Conservation (phyloP, 2,888 invertebrate species). For the Apoda limacodes region DNA sequence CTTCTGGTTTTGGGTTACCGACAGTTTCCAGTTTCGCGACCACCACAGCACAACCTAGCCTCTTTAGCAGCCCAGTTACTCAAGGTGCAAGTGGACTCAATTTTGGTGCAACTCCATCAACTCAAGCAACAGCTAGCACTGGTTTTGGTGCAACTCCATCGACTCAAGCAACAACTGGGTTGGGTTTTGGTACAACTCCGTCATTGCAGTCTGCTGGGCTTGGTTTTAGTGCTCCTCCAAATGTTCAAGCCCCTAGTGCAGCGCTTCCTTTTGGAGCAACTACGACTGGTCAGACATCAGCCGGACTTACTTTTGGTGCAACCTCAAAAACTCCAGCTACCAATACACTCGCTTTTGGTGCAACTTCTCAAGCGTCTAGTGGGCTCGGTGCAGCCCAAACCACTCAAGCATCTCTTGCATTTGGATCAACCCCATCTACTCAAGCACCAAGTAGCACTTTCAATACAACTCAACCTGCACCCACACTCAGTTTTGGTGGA, state of each 20-base stretch:
- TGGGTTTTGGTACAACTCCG: constrained; percentile 21
- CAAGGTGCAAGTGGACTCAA: constrained; percentile 7
- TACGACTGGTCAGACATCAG: constrained; percentile 5
- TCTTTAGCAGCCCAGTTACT: background rate
- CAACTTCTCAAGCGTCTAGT: constrained; percentile 13
- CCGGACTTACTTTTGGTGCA: constrained; percentile 18
- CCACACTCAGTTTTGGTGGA: constrained; percentile 1
- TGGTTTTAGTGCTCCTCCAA: constrained; percentile 9
- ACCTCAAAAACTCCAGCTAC: constrained; percentile 18
- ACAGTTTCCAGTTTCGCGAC: background rate
- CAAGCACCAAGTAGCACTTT: constrained; percentile 19
- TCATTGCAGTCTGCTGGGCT: constrained; percentile 14
- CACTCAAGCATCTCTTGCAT: constrained; percentile 13
- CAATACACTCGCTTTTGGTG: constrained; percentile 22
- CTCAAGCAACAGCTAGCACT: constrained; percentile 7
- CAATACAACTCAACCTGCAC: constrained; percentile 12
- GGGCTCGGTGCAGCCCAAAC: too few relatives aligned
- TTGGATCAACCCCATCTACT: constrained; percentile 11
- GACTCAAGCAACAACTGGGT: constrained; percentile 16
- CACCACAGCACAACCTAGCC: background rate
- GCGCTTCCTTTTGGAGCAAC: constrained; percentile 7
- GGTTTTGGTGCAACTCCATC: constrained; percentile 17
- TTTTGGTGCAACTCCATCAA: constrained; percentile 11
- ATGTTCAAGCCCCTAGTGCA: constrained; percentile 3
- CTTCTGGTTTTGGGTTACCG: background rate